Base-by-base conservation (phyloP, 1,140 invertebrate species). In the Lethocerus indicus region DNA sequence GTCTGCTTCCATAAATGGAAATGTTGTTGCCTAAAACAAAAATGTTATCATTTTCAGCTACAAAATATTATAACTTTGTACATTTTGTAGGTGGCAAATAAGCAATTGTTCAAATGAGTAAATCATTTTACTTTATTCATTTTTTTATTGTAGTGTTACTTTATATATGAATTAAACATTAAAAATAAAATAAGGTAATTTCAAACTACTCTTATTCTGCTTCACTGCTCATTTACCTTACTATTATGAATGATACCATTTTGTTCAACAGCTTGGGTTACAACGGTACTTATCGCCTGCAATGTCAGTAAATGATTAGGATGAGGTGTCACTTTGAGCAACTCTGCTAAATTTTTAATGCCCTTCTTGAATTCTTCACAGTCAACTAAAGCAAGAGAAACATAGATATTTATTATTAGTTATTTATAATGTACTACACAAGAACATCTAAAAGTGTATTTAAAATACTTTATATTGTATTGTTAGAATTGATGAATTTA, bases 351-450 rank as follows among this genome's bases (percentile, higher is more conserved):
- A 9, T 69, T 65, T 44, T 74, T 74, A 2, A 94, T 77, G 29
- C 89, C 89, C 43, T 76, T 69, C 55, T 80, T 80, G 60, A 95
- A 94, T 47, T 87, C 83, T 49, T 74, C 71, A 66, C 80, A 80
- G 49, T 80, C 69, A 70, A 92, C 87, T 92, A 61, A 52, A 76
- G 75, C 53, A 52, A 50, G 50, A 55, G 52, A 50, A 49, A 35
- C 27, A 21, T 2, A 41, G 43, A 27, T 14, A 37, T 3, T 20
- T 20, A 5, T 39, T 16, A 2, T 26, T 18, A 16, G 28, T 13
- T 50, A 47, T 40, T 29, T 13, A 53, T 48, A 21, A 44, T 41
- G 18, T 9, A 6, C 16, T 40, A 40, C 7, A 40, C 20, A 40
- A 13, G 20, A 9, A 40, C 20, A 40, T 40, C 20, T 40, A 7